These are phyloP conservation scores for Mareca penelope DNA, from an alignment of 2,797 vertebrate species.

Conservation along the genomic window DNA sequence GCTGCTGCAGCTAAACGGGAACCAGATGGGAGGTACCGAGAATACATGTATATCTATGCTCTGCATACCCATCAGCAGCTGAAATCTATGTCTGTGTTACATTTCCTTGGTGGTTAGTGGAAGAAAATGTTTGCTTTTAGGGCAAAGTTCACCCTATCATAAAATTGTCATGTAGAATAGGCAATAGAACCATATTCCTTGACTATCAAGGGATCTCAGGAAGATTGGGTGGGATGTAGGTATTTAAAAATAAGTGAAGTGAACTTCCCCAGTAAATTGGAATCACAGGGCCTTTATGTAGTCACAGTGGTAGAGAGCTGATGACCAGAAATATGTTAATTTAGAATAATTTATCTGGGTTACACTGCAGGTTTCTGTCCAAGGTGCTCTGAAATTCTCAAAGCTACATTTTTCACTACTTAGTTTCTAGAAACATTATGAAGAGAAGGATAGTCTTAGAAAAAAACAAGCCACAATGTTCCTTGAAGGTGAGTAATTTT, in stretches of 20 bases:
- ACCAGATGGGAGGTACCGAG: background rate
- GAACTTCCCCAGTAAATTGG: background rate
- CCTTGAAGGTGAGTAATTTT: background rate
- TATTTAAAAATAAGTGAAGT: background rate
- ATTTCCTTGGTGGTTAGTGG: background rate
- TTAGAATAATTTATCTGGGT: background rate
- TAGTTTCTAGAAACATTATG: background rate
- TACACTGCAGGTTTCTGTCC: background rate
- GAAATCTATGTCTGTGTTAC: background rate
- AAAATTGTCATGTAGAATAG: background rate
- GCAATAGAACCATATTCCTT: background rate
- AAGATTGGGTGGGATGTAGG: background rate
- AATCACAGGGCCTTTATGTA: background rate
- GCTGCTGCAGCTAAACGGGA: background rate
- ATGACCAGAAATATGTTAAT: background rate
- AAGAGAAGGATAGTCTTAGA: background rate
- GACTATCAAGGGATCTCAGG: background rate
- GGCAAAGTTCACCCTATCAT: background rate
- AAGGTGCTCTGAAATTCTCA: background rate
- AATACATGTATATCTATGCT: rapidly evolving
- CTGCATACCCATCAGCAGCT: background rate
- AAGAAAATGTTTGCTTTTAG: background rate
- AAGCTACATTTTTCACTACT: background rate
- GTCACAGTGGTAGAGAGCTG: background rate
- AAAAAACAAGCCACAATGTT: background rate